Base-by-base conservation (phyloP, 2,797 vertebrate species). In the Silurus aristotelis region DNA sequence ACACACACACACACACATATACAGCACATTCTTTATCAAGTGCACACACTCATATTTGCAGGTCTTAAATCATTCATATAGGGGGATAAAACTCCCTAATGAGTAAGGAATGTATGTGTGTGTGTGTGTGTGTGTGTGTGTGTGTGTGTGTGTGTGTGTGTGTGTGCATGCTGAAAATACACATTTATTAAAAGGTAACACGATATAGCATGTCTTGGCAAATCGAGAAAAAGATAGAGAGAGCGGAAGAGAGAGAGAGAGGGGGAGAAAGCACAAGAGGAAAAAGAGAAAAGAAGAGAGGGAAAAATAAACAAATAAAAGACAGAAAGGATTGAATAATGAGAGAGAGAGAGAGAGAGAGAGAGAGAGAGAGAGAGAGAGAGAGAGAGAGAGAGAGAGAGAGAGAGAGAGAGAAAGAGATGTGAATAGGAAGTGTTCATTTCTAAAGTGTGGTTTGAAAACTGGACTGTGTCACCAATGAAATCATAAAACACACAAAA, bases 41-140 rank as follows among this genome's bases (percentile, higher is more conserved):
- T 12, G 1, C 67, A 64, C 46, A 77, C 25, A 48, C 63, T 79
- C 56, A 75, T 76, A 84, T 85, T 84, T 87, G 61, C 81, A 85
- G 70, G 55, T 66, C 68, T 80, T 83, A 67, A 85, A 85, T 61
- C 77, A 79, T 22, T 46, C 60, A 64, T 46, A n/a, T 46, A 17
- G 5, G n/a, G 77, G 43, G 72, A 78, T 43, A 46, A 25, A n/a
- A 76, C 56, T 64, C 67, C 71, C 80, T 70, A 61, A 72, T 63
- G 58, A 63, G 58, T 46, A 79, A 43, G 58, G 76, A 79, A 77
- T 79, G 58, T 79, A 27, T 22, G 19, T 20, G 15, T 13, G 56
- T 56, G 10, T 61, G 56, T 43, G 56, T 20, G 55, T 60, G 56
- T 61, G 75, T n/a, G 46, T 55, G 72, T n/a, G 71, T n/a, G 71